Evolutionary conservation across 2,113 vertebrate species (phyloP).

Genomic region (Motacilla alba): DNA sequence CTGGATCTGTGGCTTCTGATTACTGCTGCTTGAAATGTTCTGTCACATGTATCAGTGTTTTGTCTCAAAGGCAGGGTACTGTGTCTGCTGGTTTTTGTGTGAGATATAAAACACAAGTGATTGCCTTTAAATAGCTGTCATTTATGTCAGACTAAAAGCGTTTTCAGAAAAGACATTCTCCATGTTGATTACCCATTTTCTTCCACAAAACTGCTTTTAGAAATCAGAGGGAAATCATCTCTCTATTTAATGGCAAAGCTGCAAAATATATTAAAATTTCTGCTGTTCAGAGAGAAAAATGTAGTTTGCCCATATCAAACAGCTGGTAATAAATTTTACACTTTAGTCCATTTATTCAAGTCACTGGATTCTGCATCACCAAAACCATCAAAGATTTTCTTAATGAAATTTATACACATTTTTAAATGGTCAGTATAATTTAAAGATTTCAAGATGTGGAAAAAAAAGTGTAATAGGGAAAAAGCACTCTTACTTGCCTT

Average conservation of each 20-base stretch:
- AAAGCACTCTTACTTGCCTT: neutral
- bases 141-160: conserved; percentile 1
- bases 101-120: conserved; percentile 33
- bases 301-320: neutral
- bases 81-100: conserved; percentile 15
- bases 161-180: neutral
- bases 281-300: neutral
- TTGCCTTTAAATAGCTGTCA: conserved; percentile 43
- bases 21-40: conserved; percentile 32
- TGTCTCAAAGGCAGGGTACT: conserved; percentile 30
- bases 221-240: conserved; percentile 22
- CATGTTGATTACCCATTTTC: conserved; percentile 49
- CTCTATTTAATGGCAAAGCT: conserved; percentile 27
- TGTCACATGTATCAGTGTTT: conserved; percentile 27
- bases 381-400: neutral
- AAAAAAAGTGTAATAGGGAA: neutral
- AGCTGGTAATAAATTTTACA: neutral
- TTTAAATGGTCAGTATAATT: neutral
- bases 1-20: conserved; percentile 7
- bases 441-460: neutral
- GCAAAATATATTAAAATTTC: neutral
- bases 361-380: neutral
- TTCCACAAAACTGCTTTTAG: conserved; percentile 13
- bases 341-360: neutral
- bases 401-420: neutral